A percentile compares a stretch with the other conserved stretches of the same genome.
Conservation (phyloP, 2,113 vertebrate genomes). For the Ornithorhynchus anatinus region DNA sequence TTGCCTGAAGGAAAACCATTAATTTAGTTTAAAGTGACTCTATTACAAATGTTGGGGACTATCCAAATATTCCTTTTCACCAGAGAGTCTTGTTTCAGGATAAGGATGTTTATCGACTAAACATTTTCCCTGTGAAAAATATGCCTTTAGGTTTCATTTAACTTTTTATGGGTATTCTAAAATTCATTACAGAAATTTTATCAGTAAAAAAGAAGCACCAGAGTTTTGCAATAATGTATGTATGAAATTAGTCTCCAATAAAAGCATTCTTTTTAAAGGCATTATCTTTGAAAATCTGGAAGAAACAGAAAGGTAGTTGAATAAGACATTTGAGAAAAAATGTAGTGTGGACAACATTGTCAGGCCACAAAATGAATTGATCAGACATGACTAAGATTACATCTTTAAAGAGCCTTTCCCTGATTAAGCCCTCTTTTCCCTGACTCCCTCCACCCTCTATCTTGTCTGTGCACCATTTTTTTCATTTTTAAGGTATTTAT, state of each 20-base stretch:
- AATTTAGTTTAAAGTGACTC: constrained; percentile 44
- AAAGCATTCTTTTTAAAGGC: neutral
- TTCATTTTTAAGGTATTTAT: too few relatives aligned
- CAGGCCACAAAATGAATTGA: too few relatives aligned
- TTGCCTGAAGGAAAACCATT: constrained; percentile 31
- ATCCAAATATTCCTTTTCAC: neutral
- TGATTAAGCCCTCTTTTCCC: too few relatives aligned
- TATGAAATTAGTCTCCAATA: neutral
- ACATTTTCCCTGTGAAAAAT: neutral
- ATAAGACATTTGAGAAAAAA: neutral
- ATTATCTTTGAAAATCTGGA: neutral
- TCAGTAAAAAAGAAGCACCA: neutral
- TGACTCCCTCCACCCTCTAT: too few relatives aligned
- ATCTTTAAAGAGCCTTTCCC: too few relatives aligned
- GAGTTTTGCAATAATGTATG: neutral
- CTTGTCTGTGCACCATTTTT: too few relatives aligned
- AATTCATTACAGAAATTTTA: neutral
- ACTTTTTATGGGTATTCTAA: neutral
- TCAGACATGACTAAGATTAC: too few relatives aligned
- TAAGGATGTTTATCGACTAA: constrained; percentile 4
- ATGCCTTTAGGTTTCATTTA: constrained; percentile 9
- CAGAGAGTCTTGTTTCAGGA: constrained; percentile 17
- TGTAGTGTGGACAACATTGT: neutral
- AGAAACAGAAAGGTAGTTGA: neutral
- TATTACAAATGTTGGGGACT: constrained; percentile 7